Base-by-base conservation (phyloP, 2,888 invertebrate genomes). In the Mythimna vitellina region DNA sequence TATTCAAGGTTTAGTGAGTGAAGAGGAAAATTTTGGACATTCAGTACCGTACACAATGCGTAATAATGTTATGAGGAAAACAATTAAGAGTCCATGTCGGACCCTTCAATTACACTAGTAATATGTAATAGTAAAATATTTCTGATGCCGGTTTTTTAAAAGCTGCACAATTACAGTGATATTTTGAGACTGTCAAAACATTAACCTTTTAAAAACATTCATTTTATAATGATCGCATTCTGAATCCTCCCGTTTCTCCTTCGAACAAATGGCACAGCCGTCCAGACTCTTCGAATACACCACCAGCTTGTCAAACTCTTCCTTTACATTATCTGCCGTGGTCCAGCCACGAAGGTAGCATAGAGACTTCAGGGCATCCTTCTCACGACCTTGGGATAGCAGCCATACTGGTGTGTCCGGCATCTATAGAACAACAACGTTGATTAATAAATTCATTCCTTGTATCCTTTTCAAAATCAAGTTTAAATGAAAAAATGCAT, bases 341-440 rank as follows among this genome's bases (percentile, higher is more conserved):
- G 96, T 96, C 96, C 96, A 97, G 0, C 97, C 97, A 1, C 97
- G 94, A 6, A 97, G 93, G 91, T 96, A 96, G 80, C 96, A 94
- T 0, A 97, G 89, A 0, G 97, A 95, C 76, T 93, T 94, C 8
- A 96, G 84, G 0, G 97, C 97, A 10, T 97, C 96, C 38, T 96
- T 94, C 49, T 94, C 93, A 57, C 94, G 91, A 3, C 96, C 95
- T 83, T 93, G 94, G 0, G 96, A 94, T 65, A 97, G 80, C 4
- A 97, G 88, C 97, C 97, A 97, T 25, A 96, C 92, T 38, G 97
- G 97, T 0, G 97, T 96, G 88, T 97, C 97, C 12, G 97, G 97
- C 0, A 96, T 94, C 96, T 96, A 72, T 63, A 57, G 9, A 65
- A 51, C 10, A 17, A 20, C 17, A 46, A 46, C 7, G 0, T 46